Base-by-base conservation (phyloP, 30 jellyfish, hydroid and myxozoan species). In the Turritopsis rubra region DNA sequence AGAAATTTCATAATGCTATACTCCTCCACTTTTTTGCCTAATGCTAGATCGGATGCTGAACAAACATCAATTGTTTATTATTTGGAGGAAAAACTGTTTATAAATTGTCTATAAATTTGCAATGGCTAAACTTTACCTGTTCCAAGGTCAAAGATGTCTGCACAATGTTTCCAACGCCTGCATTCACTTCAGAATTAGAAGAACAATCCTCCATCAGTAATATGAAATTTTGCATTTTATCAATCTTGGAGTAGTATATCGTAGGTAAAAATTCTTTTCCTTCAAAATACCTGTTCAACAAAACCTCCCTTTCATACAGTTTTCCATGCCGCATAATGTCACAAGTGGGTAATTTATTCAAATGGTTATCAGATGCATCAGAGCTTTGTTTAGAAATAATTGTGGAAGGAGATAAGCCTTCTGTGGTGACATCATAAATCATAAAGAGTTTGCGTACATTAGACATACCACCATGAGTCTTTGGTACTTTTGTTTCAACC, bases 261-360 rank as follows among this genome's bases (percentile, higher is more conserved):
- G 30, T 27, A n/a, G 77, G 77, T 27, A 68, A 8, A 68, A 68
- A 23, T 9, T 7, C 21, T 68, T 0, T 23, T 0, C 8, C 8
- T n/a, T 68, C 30, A 23, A 68, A 27, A 68, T 68, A 68, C 1
- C 0, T 0, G 30, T 68, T 68, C 19, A 68, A 68, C 21, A 68
- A n/a, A 19, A 68, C 21, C 30, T 68, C 77, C 77, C 77, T 68
- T 27, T 68, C 30, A 27, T 68, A 68, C 77, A 68, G 19, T n/a
- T 27, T n/a, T 19, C 77, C 77, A 68, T 68, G 28, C 30, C 77
- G 77, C 77, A 68, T 68, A 68, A 68, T 68, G 30, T 68, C 77
- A 41, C 9, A 3, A 68, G 31, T 7, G 31, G 8, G 16, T 23
- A 9, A n/a, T 68, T 68, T 27, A 1, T 68, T 68, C 31, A 23